These are phyloP conservation scores for Platanista minor DNA, from an alignment of 2,113 vertebrate species.

Conservation along the genomic window DNA sequence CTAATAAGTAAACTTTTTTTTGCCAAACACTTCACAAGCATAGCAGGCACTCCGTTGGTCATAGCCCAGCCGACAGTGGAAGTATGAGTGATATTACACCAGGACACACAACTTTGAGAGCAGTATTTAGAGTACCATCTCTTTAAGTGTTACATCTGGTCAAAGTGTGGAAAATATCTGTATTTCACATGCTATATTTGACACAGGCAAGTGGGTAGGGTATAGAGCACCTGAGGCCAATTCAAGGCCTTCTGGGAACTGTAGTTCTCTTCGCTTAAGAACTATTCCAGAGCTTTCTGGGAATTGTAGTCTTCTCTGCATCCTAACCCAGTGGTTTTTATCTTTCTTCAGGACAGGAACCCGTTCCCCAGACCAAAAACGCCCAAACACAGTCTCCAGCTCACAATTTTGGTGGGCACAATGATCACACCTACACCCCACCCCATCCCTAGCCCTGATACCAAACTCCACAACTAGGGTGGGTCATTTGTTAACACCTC, in stretches of 20 bases:
- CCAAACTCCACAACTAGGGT: background rate
- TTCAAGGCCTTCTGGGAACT: constrained; percentile 64
- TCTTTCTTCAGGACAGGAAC: background rate
- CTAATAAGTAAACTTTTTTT: background rate
- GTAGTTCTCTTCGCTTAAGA: constrained; percentile 53
- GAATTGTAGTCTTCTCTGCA: constrained; percentile 63
- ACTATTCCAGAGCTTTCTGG: constrained; percentile 56
- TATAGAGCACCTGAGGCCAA: constrained; percentile 25
- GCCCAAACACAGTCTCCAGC: background rate
- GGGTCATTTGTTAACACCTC: background rate
- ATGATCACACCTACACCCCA: background rate
- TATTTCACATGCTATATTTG: background rate
- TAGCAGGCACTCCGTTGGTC: background rate
- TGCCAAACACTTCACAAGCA: background rate
- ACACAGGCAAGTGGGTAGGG: background rate
- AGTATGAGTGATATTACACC: background rate
- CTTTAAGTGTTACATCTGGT: background rate
- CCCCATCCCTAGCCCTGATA: background rate
- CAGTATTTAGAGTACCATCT: too few relatives aligned
- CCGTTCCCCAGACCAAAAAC: background rate
- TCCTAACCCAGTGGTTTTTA: background rate
- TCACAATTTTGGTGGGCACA: background rate
- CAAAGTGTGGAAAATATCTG: background rate
- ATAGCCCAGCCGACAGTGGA: background rate
- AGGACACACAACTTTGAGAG: background rate